Base-by-base conservation (phyloP, 1,140 invertebrate species). In the Nylanderia fulva region DNA sequence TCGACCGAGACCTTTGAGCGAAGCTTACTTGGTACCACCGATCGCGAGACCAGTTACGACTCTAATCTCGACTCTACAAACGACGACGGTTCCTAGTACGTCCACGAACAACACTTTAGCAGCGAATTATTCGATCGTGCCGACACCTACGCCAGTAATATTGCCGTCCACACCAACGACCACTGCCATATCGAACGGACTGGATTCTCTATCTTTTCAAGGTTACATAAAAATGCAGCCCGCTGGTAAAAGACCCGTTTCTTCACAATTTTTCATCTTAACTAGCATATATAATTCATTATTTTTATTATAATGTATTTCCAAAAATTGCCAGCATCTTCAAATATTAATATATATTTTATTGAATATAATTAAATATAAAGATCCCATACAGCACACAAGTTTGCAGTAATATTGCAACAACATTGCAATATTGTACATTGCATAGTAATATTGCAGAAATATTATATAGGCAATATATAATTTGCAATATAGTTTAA, bases 211-310 rank as follows among this genome's bases (percentile, higher is more conserved):
- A 0, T 90, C 95, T 11, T 91, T 95, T 61, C 93, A 94, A 85
- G 95, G 94, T 42, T 96, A 96, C 84, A 93, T 96, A 91, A 94
- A 95, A 91, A 96, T 96, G 95, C 93, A 95, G 87, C 93, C 95
- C 54, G 88, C 93, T 72, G 93, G 95, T 95, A 91, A 91, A 24
- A 15, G 48, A 45, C 2, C 13, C 15, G 0, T 58, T 52, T 33
- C 36, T n/a, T 33, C 8, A n/a, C n/a, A n/a, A 60, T 33, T 11
- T 27, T 36, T 33, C 2, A 24, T 15, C 5, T 48, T 18, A 72
- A n/a, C 1, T 58, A 1, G 36, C 3, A 2, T 24, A 58, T 7
- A 39, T 21, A 58, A 72, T 58, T 29, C 60, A 39, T 39, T 42
- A 21, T 60, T 24, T 75, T 60, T 54, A 60, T 18, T 21, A 58